Evolutionary conservation across 2,797 vertebrate genomes (phyloP).

Genomic region (Pantherophis alleghaniensis): DNA sequence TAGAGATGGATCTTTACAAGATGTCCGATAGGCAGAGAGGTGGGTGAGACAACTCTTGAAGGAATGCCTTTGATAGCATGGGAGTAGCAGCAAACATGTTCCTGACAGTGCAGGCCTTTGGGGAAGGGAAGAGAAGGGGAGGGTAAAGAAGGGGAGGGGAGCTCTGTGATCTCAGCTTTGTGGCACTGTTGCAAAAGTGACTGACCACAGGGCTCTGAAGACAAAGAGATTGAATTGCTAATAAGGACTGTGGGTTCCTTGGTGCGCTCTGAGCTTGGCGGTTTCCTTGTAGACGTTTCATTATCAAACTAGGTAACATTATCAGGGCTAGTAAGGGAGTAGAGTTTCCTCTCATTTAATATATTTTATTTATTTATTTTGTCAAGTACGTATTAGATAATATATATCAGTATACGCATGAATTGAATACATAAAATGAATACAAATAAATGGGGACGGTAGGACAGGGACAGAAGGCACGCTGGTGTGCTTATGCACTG

Average conservation of each 20-base stretch:
- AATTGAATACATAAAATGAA: too few relatives aligned
- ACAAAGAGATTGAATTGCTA: background rate
- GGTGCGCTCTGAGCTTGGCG: background rate
- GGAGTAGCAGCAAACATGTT: background rate
- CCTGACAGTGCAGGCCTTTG: background rate
- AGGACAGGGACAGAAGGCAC: too few relatives aligned
- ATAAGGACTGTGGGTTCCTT: background rate
- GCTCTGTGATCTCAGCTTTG: background rate
- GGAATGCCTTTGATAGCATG: background rate
- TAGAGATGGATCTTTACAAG: background rate
- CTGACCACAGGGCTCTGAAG: background rate
- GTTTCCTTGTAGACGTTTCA: background rate
- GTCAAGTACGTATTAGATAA: too few relatives aligned
- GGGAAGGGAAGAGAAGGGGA: background rate
- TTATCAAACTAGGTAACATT: background rate
- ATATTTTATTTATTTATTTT: background rate
- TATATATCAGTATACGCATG: too few relatives aligned
- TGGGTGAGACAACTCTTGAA: background rate
- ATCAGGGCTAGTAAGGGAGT: background rate
- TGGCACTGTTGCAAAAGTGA: background rate
- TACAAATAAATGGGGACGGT: too few relatives aligned
- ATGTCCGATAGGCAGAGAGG: background rate
- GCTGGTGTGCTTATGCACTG: too few relatives aligned
- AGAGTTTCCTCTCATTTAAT: background rate
- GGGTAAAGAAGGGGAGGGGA: background rate